These are phyloP conservation scores for Phenacoccus solenopsis DNA, from an alignment of 1,140 invertebrate species.

Conservation along the genomic window DNA sequence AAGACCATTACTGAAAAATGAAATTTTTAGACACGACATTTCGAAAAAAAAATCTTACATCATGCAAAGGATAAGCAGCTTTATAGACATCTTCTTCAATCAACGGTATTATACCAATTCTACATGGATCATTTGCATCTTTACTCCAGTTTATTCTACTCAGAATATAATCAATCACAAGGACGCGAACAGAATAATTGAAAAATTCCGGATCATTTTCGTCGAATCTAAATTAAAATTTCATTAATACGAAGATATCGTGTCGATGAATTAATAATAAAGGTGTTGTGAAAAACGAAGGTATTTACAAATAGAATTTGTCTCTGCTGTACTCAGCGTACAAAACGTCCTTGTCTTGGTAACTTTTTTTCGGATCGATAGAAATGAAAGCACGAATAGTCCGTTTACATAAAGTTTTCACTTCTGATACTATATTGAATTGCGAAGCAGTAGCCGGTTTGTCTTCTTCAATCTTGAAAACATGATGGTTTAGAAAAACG, in stretches of 20 bases:
- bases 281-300: not conserved
- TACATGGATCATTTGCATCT: conserved; percentile 48
- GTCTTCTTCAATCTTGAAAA: too few relatives aligned
- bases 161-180: conserved; percentile 84
- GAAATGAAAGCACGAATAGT: conserved; percentile 19
- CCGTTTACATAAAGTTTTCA: not conserved
- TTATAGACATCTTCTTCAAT: conserved; percentile 61
- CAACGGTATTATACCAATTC: conserved; percentile 73
- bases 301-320: conserved; percentile 34
- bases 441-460: not conserved
- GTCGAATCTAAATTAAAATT: conserved; percentile 55
- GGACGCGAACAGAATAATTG: conserved; percentile 64
- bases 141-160: conserved; percentile 69
- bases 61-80: conserved; percentile 81
- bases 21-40: not conserved
- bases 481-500: too few relatives aligned
- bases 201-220: conserved; percentile 69
- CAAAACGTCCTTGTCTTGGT: conserved; percentile 21
- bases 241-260: conserved; percentile 16
- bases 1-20: conserved; percentile 18
- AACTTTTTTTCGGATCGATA: conserved; percentile 22
- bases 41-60: conserved; percentile 43
- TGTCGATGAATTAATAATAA: not conserved
- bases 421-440: not conserved
- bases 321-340: conserved; percentile 22